Base-by-base conservation (phyloP, 2,113 vertebrate species). In the Melanerpes aurifrons region DNA sequence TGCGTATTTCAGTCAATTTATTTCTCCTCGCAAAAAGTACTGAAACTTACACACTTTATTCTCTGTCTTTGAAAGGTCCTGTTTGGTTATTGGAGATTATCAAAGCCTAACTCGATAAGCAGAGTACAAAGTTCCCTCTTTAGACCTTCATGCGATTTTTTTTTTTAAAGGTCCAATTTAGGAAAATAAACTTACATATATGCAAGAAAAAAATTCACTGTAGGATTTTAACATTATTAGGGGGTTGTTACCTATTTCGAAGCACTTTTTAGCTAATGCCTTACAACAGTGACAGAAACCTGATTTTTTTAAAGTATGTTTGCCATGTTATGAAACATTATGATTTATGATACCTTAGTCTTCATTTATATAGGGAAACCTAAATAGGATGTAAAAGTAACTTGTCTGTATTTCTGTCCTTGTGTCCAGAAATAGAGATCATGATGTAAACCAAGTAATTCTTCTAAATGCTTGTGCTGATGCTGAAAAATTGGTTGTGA, bases 401-500 rank as follows among this genome's bases (percentile, higher is more conserved):
- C 43, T n/a, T 45, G 53, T 29, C 32, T 92, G 48, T 9, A 10
- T 86, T 87, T 93, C 67, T 79, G 6, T 57, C 37, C 35, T 74
- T 64, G 12, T 62, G 26, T 68, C 31, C 57, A 57, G 71, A 76
- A 92, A 69, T 6, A 76, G 32, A 75, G 18, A 61, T 85, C 45
- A 29, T 2, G 3, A 62, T 71, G 69, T 81, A 75, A 94, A 87
- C 17, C 48, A 79, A 86, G 35, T 72, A 54, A 22, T 59, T 89
- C 68, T 88, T 92, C 81, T 75, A 88, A 92, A 93, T 79, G 71
- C 48, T 87, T 82, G 62, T 78, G 69, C 81, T 85, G 68, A 59
- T 89, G 86, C 58, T 94, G 94, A 93, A 72, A 89, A 87, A 89
- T 82, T 75, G 61, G 63, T 94, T 87, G 67, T 45, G 75, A 82